Conservation (phyloP, 2,888 invertebrate genomes). For the Cheilosia impressa region DNA sequence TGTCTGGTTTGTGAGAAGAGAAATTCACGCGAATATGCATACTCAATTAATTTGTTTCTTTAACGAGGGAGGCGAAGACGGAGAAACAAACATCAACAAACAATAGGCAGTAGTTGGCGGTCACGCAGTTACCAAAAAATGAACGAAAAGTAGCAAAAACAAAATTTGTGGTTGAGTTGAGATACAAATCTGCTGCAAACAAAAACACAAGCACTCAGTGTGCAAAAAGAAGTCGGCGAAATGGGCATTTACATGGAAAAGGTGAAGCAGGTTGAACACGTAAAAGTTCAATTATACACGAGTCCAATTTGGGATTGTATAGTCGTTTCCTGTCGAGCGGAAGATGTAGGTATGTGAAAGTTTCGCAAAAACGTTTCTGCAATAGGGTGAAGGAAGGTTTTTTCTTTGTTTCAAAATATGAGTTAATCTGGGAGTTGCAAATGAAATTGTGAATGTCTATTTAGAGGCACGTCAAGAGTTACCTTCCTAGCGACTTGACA, state of each 20-base stretch:
- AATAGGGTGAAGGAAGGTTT: background rate
- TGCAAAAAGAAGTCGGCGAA: slow-evolving; percentile 39
- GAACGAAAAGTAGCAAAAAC: slow-evolving; percentile 24
- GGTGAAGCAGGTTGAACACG: slow-evolving; percentile 62
- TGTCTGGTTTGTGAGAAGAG: slow-evolving; percentile 49
- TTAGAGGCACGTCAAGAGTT: no score
- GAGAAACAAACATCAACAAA: slow-evolving; percentile 49
- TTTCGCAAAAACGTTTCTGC: slow-evolving; percentile 1
- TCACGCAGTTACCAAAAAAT: slow-evolving; percentile 54
- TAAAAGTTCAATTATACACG: slow-evolving; percentile 48
- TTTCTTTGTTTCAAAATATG: background rate
- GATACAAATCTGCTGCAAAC: slow-evolving; percentile 53
- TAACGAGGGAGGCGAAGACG: slow-evolving; percentile 5
- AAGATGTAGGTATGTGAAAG: background rate
- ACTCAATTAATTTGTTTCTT: slow-evolving; percentile 49
- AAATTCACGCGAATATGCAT: slow-evolving; percentile 58
- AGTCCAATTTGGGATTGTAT: slow-evolving; percentile 24
- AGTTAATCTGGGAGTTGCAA: background rate
- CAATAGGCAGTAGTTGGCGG: slow-evolving; percentile 61
- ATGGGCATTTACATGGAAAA: slow-evolving; percentile 42
- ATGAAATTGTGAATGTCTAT: no score
- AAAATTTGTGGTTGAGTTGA: slow-evolving; percentile 20
- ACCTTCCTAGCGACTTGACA: no score
- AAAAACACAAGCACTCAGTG: background rate
- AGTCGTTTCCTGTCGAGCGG: slow-evolving; percentile 6